phyloP scores from a whole-genome alignment of 2,113 vertebrate species.

The Vireo altiloquus region DNA sequence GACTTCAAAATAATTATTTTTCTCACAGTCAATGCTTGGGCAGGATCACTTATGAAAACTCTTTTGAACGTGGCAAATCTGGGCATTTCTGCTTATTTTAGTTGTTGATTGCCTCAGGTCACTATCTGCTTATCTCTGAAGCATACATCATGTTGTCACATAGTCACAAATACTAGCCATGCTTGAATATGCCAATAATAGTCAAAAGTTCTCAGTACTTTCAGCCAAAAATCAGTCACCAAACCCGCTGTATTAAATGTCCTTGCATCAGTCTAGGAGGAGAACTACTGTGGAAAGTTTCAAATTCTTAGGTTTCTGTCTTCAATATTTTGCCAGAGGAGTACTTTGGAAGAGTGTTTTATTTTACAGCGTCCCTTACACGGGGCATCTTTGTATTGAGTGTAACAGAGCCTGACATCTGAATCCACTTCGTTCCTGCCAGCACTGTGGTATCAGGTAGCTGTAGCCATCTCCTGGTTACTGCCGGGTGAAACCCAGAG shows the following conservation, averaged over 20 bases:
- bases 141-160: background rate
- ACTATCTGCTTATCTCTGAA: background rate
- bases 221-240: background rate
- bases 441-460: slow-evolving; percentile 61
- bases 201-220: background rate
- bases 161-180: background rate
- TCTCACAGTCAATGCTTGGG: background rate
- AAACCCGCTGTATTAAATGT: background rate
- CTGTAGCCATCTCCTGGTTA: slow-evolving; percentile 57
- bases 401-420: slow-evolving; percentile 54
- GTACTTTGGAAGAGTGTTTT: background rate
- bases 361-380: slow-evolving; percentile 12
- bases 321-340: background rate
- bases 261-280: background rate
- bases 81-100: background rate
- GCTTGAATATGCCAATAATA: background rate
- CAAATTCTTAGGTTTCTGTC: background rate
- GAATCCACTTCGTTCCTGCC: slow-evolving; percentile 56
- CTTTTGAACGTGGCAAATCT: background rate
- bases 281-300: background rate
- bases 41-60: background rate
- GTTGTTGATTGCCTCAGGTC: background rate
- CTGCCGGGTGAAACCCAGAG: slow-evolving; percentile 12
- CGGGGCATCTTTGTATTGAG: background rate
- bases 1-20: background rate